phyloP scores from a whole-genome alignment of 2,888 invertebrate genomes.

The Charanyca ferruginea region DNA sequence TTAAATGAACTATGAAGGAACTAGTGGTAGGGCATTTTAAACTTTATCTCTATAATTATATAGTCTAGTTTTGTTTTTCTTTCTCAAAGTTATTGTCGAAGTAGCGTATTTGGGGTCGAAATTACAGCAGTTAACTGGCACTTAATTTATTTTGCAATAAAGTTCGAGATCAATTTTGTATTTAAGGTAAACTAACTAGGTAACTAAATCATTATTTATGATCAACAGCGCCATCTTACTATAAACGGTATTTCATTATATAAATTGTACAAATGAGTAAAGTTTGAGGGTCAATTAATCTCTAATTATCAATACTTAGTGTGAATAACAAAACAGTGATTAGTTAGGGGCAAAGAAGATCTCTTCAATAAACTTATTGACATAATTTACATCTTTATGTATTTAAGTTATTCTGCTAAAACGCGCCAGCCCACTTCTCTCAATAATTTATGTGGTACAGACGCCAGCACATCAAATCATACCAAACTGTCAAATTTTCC shows the following conservation, averaged over 20 bases:
- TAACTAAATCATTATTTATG: constrained; percentile 3
- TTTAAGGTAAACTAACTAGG: too few species aligned
- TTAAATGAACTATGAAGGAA: constrained; percentile 31
- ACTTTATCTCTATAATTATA: background rate
- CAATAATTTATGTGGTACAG: too few species aligned
- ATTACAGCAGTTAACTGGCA: background rate
- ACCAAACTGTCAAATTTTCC: too few species aligned
- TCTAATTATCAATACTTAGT: too few species aligned
- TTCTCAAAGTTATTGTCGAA: constrained; percentile 46
- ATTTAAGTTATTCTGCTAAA: too few species aligned
- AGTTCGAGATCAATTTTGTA: too few species aligned
- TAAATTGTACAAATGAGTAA: constrained; percentile 14
- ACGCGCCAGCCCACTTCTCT: too few species aligned
- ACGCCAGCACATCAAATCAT: too few species aligned
- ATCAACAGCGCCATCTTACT: constrained; percentile 1
- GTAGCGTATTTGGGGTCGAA: constrained; percentile 1
- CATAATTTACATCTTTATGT: background rate
- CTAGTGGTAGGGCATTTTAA: constrained; percentile 6
- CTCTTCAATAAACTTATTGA: background rate
- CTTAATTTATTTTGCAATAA: too few species aligned
- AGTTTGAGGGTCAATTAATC: constrained; percentile 15
- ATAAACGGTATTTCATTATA: background rate
- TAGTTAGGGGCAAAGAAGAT: constrained; percentile 19
- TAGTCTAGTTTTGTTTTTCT: constrained; percentile 25
- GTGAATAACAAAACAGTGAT: background rate